These are phyloP conservation scores for Deilephila porcellus DNA, from an alignment of 2,888 invertebrate species.

Conservation along the genomic window DNA sequence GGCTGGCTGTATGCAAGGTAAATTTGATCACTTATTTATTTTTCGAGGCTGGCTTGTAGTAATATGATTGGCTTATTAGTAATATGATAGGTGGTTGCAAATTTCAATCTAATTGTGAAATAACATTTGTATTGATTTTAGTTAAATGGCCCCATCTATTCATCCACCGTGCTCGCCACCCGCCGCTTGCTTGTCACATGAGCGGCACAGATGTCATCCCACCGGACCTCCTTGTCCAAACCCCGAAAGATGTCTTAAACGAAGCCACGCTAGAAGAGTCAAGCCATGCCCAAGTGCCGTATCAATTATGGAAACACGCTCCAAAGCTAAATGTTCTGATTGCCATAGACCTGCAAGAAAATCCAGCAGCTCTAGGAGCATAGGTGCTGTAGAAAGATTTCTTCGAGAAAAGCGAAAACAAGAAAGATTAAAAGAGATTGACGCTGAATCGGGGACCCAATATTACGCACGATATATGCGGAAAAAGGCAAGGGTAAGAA, in stretches of 20 bases:
- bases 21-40: neutral
- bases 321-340: constrained; percentile 17
- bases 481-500: constrained; percentile 31
- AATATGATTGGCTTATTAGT: neutral
- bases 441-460: constrained; percentile 38
- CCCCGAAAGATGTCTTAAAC: constrained; percentile 32
- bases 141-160: constrained; percentile 11
- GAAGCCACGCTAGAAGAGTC: constrained; percentile 30
- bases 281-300: constrained; percentile 35
- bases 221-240: constrained; percentile 22
- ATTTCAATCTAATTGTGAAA: neutral
- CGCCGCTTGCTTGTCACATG: constrained; percentile 31
- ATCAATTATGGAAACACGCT: constrained; percentile 28
- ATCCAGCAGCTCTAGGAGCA: constrained; percentile 27
- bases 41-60: constrained; percentile 14
- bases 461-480: constrained; percentile 39
- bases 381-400: constrained; percentile 26
- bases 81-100: neutral
- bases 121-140: constrained; percentile 23
- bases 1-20: neutral
- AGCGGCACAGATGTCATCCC: constrained; percentile 26
- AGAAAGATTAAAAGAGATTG: constrained; percentile 36
- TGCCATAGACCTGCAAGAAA: constrained; percentile 24
- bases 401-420: constrained; percentile 35
- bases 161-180: constrained; percentile 29